Evolutionary conservation across 1,140 invertebrate species (phyloP).

Genomic region (fruit fly (Drosophila melanogaster)): DNA sequence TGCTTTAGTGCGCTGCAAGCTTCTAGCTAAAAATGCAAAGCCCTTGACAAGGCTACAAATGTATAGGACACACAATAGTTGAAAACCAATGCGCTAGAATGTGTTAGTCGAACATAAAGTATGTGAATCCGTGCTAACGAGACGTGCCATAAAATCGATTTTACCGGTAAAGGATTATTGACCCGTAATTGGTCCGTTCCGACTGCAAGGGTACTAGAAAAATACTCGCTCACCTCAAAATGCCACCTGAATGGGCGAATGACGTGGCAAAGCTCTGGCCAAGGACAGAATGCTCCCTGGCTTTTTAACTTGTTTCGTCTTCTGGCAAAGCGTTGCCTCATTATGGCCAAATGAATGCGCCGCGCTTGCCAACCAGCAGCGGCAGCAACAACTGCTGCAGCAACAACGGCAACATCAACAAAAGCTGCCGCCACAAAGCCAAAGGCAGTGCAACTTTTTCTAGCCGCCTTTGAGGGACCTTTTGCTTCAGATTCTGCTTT

Average conservation of each 20-base stretch:
- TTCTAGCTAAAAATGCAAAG: too few species aligned
- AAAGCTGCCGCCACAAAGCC: conserved; percentile 55
- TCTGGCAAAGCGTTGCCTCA: conserved; percentile 18
- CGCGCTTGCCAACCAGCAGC: neutral
- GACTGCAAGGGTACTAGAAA: neutral
- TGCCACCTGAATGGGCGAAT: conserved; percentile 2
- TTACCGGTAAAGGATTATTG: too few species aligned
- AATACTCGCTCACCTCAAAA: neutral
- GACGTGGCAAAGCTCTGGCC: conserved; percentile 2
- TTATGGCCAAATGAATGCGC: conserved; percentile 24
- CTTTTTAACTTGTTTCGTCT: conserved; percentile 3
- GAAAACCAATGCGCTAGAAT: too few species aligned
- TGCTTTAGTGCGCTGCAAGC: too few species aligned
- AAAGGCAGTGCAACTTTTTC: conserved; percentile 64
- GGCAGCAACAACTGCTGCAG: too few species aligned
- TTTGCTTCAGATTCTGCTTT: neutral
- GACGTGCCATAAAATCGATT: too few species aligned
- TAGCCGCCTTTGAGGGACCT: conserved; percentile 41
- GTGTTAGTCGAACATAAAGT: too few species aligned
- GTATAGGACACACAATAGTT: too few species aligned
- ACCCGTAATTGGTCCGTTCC: too few species aligned
- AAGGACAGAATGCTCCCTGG: neutral
- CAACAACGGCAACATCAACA: conserved; percentile 19
- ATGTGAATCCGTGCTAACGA: too few species aligned
- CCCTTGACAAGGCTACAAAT: too few species aligned